Evolutionary conservation across 2,797 vertebrate genomes (phyloP), one percentile per base, ranked within the genome.

Genomic region (Xenentodon cancila): DNA sequence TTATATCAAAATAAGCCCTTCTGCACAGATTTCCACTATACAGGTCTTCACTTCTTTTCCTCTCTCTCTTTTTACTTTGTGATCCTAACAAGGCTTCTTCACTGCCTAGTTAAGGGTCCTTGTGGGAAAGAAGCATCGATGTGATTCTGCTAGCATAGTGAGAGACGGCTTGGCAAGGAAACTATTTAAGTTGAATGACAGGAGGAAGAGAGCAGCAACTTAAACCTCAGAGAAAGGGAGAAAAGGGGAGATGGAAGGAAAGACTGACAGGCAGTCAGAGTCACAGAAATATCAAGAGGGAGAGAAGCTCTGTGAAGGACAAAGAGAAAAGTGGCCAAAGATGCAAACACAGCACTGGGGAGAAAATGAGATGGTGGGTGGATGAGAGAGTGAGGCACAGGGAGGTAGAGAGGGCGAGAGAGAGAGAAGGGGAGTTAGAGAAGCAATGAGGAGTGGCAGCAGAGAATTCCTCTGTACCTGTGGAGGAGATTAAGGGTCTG

Each of bases 401-500:
- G 7, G 53, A 67, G 65, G 67, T 17, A 30, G 30, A 30, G 30
- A 30, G 56, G 43, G 40, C 34, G 18, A 27, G 53, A 32, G 34
- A 25, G 34, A 37, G 54, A 50, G 49, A 13, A 13, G 34, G 34
- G 34, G 34, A 11, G 34, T 37, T 67, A 32, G 20, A 51, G 59
- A 69, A 45, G 72, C 62, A 64, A 58, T 53, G 54, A 77, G 56
- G 56, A 82, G 75, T 59, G 44, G 68, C 62, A 53, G 70, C 54
- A 0, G 55, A 60, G 69, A 59, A 82, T 79, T 83, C 67, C 58
- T 82, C 77, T 69, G 66, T 85, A 91, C 89, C 89, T 90, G 82
- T 85, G 71, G 71, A 88, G 77, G 84, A 85, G 90, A 91, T 91
- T 91, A 88, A 82, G 79, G 80, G 79, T 82, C 88, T 73, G 72